These are phyloP conservation scores for Thyatira batis DNA, from an alignment of 2,888 invertebrate species.

Conservation along the genomic window DNA sequence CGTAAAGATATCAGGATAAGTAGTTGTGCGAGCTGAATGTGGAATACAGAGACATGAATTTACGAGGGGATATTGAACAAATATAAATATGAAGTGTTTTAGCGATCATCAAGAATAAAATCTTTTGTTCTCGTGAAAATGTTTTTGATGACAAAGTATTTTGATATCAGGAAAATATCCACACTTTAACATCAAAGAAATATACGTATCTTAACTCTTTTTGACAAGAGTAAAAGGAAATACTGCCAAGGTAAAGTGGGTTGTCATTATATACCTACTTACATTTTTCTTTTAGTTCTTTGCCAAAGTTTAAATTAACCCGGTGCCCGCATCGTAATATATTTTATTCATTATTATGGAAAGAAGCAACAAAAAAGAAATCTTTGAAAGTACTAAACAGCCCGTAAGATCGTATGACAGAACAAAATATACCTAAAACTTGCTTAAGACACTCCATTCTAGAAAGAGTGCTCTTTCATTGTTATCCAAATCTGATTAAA, in stretches of 20 bases:
- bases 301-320: constrained; percentile 1
- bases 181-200: neutral
- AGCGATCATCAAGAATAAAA: neutral
- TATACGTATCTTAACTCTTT: neutral
- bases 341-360: constrained; percentile 13
- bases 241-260: neutral
- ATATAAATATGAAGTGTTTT: neutral
- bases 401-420: neutral
- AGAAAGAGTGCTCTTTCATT: too few species aligned
- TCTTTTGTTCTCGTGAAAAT: neutral
- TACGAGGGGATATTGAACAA: neutral
- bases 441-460: too few species aligned
- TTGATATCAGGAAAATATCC: neutral
- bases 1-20: neutral
- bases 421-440: too few species aligned
- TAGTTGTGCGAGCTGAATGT: neutral
- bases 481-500: too few species aligned
- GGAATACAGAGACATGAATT: neutral
- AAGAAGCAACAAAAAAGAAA: constrained; percentile 9
- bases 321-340: constrained; percentile 11
- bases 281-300: neutral
- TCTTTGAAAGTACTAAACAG: neutral
- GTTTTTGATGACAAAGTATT: neutral
- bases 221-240: neutral
- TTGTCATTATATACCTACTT: neutral